phyloP scores from a whole-genome alignment of 2,888 invertebrate genomes.

The Cryptophagus acutangulus region DNA sequence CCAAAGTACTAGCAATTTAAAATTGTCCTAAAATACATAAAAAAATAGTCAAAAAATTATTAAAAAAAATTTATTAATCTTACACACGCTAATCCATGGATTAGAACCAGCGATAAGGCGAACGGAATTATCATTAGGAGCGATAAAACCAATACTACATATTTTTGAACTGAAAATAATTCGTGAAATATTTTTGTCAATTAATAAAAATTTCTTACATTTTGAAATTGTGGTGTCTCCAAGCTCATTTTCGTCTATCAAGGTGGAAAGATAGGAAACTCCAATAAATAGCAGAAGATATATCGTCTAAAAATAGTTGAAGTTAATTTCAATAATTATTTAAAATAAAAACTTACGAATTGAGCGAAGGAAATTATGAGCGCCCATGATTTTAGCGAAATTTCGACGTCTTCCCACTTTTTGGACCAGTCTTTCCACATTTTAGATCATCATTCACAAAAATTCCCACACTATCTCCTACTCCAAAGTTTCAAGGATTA shows the following conservation, averaged over 20 bases:
- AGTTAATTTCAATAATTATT: not conserved
- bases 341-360: not conserved
- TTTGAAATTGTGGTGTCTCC: constrained; percentile 11
- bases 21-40: not conserved
- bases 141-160: constrained; percentile 16
- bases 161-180: constrained; percentile 21
- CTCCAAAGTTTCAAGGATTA: too few relatives aligned
- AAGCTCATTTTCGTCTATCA: constrained; percentile 10
- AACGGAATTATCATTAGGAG: constrained; percentile 18
- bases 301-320: constrained; percentile 9
- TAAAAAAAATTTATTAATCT: constrained; percentile 7
- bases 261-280: constrained; percentile 16
- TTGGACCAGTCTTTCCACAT: too few relatives aligned
- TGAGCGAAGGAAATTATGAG: too few relatives aligned
- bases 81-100: constrained; percentile 15
- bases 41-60: not conserved
- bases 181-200: not conserved
- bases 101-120: constrained; percentile 16
- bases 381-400: too few relatives aligned
- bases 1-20: constrained; percentile 4
- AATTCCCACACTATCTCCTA: too few relatives aligned
- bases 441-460: too few relatives aligned
- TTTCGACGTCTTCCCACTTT: too few relatives aligned
- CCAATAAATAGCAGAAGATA: constrained; percentile 15
- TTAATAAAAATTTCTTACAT: constrained; percentile 14